Conservation (phyloP, 2,113 vertebrate genomes). For the Ceyx margarethae region DNA sequence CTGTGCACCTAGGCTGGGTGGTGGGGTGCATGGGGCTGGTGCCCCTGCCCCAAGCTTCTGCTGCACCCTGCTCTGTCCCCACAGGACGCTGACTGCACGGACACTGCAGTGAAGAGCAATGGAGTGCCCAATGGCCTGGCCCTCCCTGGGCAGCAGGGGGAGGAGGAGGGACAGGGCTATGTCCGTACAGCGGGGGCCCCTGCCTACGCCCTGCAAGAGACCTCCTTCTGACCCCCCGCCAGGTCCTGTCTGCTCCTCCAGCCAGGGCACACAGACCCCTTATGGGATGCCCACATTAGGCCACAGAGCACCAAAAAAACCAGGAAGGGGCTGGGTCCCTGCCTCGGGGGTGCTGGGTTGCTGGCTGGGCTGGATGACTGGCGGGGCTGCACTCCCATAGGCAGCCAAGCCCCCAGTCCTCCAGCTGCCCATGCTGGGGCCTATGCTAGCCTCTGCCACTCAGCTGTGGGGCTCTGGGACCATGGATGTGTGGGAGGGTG, state of each 20-base stretch:
- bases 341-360: background rate
- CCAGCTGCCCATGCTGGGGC: background rate
- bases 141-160: accelerated
- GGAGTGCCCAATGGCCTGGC: background rate
- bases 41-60: too few species aligned
- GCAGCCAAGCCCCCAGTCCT: background rate
- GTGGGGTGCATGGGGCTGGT: accelerated
- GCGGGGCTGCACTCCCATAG: background rate
- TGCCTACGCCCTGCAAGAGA: background rate
- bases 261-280: background rate
- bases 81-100: accelerated
- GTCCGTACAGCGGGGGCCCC: background rate
- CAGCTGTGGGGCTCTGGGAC: background rate
- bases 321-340: background rate
- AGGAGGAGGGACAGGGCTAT: background rate
- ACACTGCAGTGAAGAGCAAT: accelerated
- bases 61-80: background rate
- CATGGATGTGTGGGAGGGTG: background rate
- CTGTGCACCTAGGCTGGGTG: accelerated
- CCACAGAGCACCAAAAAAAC: background rate
- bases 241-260: accelerated
- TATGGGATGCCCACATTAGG: too few species aligned
- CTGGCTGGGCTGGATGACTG: background rate
- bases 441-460: background rate
- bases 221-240: background rate